A percentile compares a stretch with the other conserved stretches of the same genome.
phyloP scores from a whole-genome alignment of 2,888 invertebrate species.

The Exocentrus adspersus region DNA sequence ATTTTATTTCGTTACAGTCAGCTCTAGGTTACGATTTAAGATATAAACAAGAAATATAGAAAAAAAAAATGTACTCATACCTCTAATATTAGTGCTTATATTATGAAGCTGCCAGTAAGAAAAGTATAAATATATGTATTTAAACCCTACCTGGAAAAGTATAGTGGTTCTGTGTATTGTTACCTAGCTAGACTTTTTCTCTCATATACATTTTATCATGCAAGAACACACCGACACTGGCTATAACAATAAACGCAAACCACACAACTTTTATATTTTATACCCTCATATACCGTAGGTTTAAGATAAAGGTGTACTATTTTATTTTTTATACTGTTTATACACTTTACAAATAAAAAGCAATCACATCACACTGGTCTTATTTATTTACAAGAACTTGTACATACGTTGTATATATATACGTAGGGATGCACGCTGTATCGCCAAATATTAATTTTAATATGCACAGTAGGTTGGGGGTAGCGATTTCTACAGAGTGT shows the following conservation, averaged over 20 bases:
- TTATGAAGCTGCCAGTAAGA: constrained; percentile 16
- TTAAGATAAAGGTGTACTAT: constrained; percentile 57
- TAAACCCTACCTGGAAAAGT: neutral
- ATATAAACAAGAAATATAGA: neutral
- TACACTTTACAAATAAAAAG: constrained; percentile 43
- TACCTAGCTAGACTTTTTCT: neutral
- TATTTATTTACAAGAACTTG: constrained; percentile 30
- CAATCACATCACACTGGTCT: constrained; percentile 32
- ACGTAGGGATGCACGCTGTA: constrained; percentile 1
- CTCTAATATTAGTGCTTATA: constrained; percentile 19
- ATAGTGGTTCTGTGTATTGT: constrained; percentile 10
- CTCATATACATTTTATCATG: neutral
- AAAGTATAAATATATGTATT: constrained; percentile 1
- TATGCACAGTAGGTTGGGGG: constrained; percentile 15
- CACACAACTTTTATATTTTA: constrained; percentile 4
- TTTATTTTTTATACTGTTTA: constrained; percentile 53
- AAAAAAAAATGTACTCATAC: constrained; percentile 10
- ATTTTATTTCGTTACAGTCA: neutral
- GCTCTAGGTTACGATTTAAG: constrained; percentile 11
- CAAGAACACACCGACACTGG: neutral
- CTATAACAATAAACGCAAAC: constrained; percentile 3
- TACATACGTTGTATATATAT: constrained; percentile 25
- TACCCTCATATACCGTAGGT: constrained; percentile 37
- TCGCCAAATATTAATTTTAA: constrained; percentile 17
- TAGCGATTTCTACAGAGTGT: neutral